Evolutionary conservation across 2,113 vertebrate genomes (phyloP).

Genomic region (Holacanthus passer): DNA sequence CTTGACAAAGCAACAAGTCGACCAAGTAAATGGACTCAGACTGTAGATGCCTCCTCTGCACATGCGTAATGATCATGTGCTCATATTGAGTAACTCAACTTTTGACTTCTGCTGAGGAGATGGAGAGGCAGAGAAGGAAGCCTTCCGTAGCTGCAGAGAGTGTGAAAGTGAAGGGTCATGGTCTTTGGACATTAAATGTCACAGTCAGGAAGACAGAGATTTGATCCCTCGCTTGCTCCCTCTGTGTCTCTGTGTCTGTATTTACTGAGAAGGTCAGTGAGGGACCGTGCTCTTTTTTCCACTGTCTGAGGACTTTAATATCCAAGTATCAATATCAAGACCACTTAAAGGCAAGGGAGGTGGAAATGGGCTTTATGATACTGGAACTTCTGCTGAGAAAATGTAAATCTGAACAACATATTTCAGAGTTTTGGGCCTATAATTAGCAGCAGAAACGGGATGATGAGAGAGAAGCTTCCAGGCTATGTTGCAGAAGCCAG

Average conservation of each 20-base stretch:
- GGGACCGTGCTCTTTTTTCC: conserved; percentile 57
- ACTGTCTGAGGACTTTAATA: conserved; percentile 49
- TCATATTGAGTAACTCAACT: conserved; percentile 19
- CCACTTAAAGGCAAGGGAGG: background rate
- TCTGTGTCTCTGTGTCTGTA: conserved; percentile 55
- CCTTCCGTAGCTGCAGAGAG: conserved; percentile 21
- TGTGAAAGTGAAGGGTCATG: conserved; percentile 83
- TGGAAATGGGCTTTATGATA: background rate
- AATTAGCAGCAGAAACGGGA: background rate
- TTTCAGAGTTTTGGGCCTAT: background rate
- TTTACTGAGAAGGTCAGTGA: conserved; percentile 81
- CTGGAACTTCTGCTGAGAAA: background rate
- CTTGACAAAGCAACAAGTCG: conserved; percentile 8
- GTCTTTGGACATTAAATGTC: conserved; percentile 87
- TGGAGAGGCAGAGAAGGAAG: background rate
- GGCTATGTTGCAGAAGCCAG: background rate
- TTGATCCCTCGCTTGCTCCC: conserved; percentile 75
- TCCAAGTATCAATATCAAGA: conserved; percentile 28
- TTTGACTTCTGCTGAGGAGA: conserved; percentile 28
- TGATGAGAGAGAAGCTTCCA: background rate
- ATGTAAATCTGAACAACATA: background rate
- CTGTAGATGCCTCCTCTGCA: conserved; percentile 18
- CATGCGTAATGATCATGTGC: conserved; percentile 24
- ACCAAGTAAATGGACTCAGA: conserved; percentile 7
- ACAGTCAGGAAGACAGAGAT: conserved; percentile 79